Percentiles rank a stretch among this genome's conserved stretches.
Evolutionary conservation across 2,888 invertebrate species (phyloP).

Genomic region (Mantis religiosa): DNA sequence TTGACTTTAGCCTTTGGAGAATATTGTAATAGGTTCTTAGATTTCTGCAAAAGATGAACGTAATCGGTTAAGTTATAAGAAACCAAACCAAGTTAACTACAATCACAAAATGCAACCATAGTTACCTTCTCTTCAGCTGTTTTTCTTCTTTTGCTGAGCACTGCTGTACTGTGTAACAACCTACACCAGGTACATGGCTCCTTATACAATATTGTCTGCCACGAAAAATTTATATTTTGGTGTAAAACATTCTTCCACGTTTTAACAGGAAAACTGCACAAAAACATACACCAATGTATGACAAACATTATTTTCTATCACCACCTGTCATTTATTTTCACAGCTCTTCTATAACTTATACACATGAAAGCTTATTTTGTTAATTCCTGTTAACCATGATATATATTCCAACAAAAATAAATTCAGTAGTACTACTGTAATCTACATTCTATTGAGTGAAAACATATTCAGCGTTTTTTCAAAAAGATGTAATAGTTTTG

Average conservation of each 20-base stretch:
- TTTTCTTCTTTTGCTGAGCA: slow-evolving; percentile 56
- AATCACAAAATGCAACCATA: slow-evolving; percentile 8
- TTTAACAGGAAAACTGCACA: neutral
- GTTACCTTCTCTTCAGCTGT: slow-evolving; percentile 59
- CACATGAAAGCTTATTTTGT: too few relatives aligned
- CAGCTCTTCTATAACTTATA: too few relatives aligned
- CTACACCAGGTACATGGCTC: neutral
- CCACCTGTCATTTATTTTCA: too few relatives aligned
- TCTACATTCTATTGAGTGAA: too few relatives aligned
- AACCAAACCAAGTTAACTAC: neutral
- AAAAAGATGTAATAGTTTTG: too few relatives aligned
- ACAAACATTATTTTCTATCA: too few relatives aligned
- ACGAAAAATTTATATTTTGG: neutral
- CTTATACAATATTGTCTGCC: neutral
- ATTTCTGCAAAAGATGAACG: slow-evolving; percentile 45
- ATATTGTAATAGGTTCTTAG: slow-evolving; percentile 55
- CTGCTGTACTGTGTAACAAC: slow-evolving; percentile 30
- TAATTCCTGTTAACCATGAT: too few relatives aligned
- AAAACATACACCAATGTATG: too few relatives aligned
- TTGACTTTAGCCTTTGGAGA: slow-evolving; percentile 52
- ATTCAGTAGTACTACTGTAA: too few relatives aligned
- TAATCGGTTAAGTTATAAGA: neutral
- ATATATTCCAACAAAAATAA: too few relatives aligned
- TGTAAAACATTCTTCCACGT: neutral
- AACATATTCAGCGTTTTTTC: too few relatives aligned